phyloP scores from a whole-genome alignment of 1,140 invertebrate species.

The Euglossa dilemma region DNA sequence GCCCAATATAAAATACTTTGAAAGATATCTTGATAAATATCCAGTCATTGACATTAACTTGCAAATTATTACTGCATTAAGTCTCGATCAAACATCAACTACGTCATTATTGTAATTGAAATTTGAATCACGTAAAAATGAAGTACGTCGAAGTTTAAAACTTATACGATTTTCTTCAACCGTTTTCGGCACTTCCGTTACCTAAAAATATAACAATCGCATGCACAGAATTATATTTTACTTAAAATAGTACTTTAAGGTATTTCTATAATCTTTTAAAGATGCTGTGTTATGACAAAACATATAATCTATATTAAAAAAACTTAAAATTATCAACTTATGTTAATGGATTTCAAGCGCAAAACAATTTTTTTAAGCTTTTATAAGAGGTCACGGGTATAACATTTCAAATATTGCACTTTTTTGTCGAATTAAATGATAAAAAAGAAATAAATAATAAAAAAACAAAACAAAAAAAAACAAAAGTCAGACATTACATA shows the following conservation, averaged over 20 bases:
- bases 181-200: constrained; percentile 80
- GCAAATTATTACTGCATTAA: constrained; percentile 30
- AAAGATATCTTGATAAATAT: constrained; percentile 17
- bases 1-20: constrained; percentile 42
- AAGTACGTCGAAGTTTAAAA: constrained; percentile 80
- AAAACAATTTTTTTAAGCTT: constrained; percentile 18
- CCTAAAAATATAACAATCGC: constrained; percentile 68
- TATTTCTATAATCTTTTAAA: not conserved
- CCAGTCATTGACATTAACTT: constrained; percentile 11
- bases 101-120: constrained; percentile 81
- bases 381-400: not conserved
- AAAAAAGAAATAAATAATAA: not conserved
- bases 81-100: constrained; percentile 77
- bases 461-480: constrained; percentile 59
- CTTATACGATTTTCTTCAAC: constrained; percentile 77
- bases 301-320: not conserved
- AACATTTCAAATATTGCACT: not conserved
- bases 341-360: constrained; percentile 33
- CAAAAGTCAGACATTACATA: constrained; percentile 71
- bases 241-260: not conserved
- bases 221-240: not conserved
- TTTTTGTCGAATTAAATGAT: constrained; percentile 14
- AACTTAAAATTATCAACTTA: not conserved
- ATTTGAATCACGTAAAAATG: constrained; percentile 81
- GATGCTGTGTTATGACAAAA: not conserved